These are phyloP conservation scores for Tauraco erythrolophus DNA, from an alignment of 2,113 vertebrate species.

Conservation along the genomic window DNA sequence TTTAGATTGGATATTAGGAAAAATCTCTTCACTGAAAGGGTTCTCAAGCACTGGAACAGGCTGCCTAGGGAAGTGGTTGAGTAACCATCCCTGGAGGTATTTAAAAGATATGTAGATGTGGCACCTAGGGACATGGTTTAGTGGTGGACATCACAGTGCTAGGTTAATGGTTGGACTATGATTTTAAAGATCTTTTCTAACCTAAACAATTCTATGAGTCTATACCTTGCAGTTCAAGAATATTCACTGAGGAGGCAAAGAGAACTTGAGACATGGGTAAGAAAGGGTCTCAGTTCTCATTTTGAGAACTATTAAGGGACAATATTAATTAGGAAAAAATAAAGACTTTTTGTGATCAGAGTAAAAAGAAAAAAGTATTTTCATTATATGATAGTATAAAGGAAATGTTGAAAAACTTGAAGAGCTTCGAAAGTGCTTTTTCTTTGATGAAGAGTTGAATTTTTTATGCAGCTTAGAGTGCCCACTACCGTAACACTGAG, in stretches of 20 bases:
- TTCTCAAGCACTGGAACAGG: too few species aligned
- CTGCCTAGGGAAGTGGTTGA: too few species aligned
- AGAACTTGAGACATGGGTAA: neutral
- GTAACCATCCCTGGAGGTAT: too few species aligned
- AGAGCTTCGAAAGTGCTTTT: neutral
- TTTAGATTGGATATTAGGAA: too few species aligned
- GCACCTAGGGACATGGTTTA: too few species aligned
- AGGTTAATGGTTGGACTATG: too few species aligned
- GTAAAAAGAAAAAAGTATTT: neutral
- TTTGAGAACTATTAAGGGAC: neutral
- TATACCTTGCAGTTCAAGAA: neutral
- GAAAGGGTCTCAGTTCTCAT: neutral
- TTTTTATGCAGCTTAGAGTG: neutral
- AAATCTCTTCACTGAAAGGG: too few species aligned
- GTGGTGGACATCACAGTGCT: too few species aligned
- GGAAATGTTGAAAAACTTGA: neutral
- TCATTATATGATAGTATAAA: neutral
- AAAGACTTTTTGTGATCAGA: neutral
- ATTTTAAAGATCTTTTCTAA: too few species aligned
- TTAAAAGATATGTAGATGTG: too few species aligned
- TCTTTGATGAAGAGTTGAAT: neutral
- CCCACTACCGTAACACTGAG: neutral
- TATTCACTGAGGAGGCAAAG: neutral
- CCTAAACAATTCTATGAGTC: too few species aligned
- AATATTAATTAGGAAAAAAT: neutral